Percentiles rank a stretch among this genome's conserved stretches.
phyloP scores from a whole-genome alignment of 1,140 invertebrate genomes.

The Lepeophtheirus salmonis region DNA sequence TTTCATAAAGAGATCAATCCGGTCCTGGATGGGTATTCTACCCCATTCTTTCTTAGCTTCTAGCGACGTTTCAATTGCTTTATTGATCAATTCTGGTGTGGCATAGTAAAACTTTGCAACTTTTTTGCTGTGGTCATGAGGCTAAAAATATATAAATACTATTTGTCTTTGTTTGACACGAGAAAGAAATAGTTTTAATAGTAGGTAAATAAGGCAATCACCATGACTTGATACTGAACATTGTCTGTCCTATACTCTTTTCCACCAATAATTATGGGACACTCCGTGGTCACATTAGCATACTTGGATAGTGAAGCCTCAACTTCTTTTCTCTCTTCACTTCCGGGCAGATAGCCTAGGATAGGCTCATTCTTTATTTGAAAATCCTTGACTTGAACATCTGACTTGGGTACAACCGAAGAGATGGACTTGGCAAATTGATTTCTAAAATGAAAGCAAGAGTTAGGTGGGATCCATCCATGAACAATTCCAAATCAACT shows the following conservation, averaged over 20 bases:
- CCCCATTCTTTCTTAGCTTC: conserved; percentile 71
- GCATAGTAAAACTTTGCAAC: conserved; percentile 84
- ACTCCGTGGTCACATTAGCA: conserved; percentile 46
- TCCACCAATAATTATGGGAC: conserved; percentile 79
- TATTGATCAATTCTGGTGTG: conserved; percentile 53
- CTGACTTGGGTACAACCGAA: conserved; percentile 18
- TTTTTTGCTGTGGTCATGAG: conserved; percentile 66
- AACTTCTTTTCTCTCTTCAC: conserved; percentile 54
- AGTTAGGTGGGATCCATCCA: too few species aligned
- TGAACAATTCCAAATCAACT: too few species aligned
- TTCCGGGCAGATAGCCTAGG: conserved; percentile 56
- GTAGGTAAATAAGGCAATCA: conserved; percentile 26
- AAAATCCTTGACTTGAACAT: conserved; percentile 35
- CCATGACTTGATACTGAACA: conserved; percentile 52
- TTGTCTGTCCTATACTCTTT: conserved; percentile 57
- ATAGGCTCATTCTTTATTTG: conserved; percentile 58
- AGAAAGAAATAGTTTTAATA: conserved; percentile 19
- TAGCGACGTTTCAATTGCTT: conserved; percentile 60
- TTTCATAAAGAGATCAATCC: conserved; percentile 54
- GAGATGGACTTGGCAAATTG: conserved; percentile 13
- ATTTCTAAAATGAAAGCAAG: too few species aligned
- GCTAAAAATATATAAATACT: neutral
- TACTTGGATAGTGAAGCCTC: conserved; percentile 48
- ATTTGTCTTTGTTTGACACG: neutral
- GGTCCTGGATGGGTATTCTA: conserved; percentile 48